Evolutionary conservation across 92 coral and sea anemone species (phyloP).

Genomic region (Paramuricea clavata): DNA sequence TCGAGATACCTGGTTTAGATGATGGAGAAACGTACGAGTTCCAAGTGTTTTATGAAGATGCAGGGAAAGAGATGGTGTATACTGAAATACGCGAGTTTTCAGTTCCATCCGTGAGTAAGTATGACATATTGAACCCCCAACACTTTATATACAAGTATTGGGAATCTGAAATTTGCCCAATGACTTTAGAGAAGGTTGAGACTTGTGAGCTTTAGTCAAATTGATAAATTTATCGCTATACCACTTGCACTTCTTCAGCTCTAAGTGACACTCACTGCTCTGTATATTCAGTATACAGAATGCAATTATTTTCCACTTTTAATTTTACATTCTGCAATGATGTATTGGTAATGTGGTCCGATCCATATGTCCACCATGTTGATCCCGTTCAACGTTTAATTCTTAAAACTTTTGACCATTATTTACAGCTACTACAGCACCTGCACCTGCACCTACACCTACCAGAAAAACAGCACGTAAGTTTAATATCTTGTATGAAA

Average conservation of each 20-base stretch:
- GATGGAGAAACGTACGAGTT: conserved; percentile 46
- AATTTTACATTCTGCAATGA: too few species aligned
- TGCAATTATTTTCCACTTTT: too few species aligned
- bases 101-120: not conserved
- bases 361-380: too few species aligned
- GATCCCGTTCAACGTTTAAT: too few species aligned
- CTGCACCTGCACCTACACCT: not conserved
- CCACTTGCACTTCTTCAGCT: too few species aligned
- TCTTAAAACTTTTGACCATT: conserved; percentile 5
- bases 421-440: not conserved
- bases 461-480: conserved; percentile 11
- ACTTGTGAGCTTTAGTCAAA: too few species aligned
- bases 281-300: too few species aligned
- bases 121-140: not conserved
- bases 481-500: conserved; percentile 56
- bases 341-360: too few species aligned
- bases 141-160: not conserved
- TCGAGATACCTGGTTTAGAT: conserved; percentile 8
- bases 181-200: not conserved
- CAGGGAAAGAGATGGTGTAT: not conserved
- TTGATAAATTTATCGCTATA: too few species aligned
- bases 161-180: not conserved
- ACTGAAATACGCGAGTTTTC: not conserved
- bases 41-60: conserved; percentile 10
- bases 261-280: too few species aligned